Evolutionary conservation across 2,888 invertebrate genomes (phyloP).

Genomic region (Falcaria lacertinaria): DNA sequence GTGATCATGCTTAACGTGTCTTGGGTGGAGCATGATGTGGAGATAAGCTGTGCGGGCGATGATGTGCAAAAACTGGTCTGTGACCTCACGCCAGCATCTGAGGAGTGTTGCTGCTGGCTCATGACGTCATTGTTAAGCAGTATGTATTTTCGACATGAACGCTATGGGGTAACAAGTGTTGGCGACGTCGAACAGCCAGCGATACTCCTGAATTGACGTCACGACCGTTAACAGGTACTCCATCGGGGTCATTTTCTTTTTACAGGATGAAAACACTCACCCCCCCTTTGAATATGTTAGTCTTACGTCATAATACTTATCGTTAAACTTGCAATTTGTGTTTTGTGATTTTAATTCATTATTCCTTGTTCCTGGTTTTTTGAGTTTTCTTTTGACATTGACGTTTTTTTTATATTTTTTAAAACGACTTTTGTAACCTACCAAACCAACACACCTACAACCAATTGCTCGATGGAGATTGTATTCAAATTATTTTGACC

Average conservation of each 20-base stretch:
- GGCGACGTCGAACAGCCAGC: conserved; percentile 61
- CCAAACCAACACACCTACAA: no score
- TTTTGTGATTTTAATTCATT: not conserved
- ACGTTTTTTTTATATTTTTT: not conserved
- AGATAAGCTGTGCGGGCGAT: not conserved
- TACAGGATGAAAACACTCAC: not conserved
- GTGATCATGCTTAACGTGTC: conserved; percentile 47
- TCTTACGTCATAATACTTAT: not conserved
- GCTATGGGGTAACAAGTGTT: conserved; percentile 56
- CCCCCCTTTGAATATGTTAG: not conserved
- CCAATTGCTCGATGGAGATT: no score
- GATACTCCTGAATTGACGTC: conserved; percentile 49
- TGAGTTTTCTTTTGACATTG: not conserved
- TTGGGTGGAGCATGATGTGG: not conserved
- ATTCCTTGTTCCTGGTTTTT: not conserved
- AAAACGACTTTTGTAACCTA: not conserved
- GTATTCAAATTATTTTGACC: no score
- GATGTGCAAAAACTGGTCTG: not conserved
- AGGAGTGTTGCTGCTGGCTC: not conserved
- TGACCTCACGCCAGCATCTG: not conserved
- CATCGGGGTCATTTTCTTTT: conserved; percentile 49
- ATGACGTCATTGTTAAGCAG: conserved; percentile 24
- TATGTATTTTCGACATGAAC: conserved; percentile 57
- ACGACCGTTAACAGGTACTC: conserved; percentile 42
- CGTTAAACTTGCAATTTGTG: not conserved